Conservation (phyloP, 1,140 invertebrate genomes). For the Theocolax elegans region DNA sequence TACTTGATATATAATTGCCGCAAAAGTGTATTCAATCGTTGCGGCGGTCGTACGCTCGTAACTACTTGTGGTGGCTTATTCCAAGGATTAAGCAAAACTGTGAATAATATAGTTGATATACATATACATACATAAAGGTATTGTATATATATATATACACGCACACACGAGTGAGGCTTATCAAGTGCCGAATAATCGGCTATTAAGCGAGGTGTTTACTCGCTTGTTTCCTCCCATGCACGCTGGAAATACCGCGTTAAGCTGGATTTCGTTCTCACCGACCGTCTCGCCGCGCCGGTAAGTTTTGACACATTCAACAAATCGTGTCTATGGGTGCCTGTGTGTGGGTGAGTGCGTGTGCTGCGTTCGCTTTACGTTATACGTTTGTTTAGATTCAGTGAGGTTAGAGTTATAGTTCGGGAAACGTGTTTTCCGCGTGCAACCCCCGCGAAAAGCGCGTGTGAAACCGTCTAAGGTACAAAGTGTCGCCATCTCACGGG, state of each 20-base stretch:
- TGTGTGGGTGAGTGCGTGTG: too few species aligned
- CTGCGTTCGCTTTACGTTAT: too few species aligned
- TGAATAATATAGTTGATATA: conserved; percentile 52
- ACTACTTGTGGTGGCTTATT: conserved; percentile 1
- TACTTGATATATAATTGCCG: too few species aligned
- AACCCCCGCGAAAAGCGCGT: neutral
- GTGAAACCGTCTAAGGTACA: too few species aligned
- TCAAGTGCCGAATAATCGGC: too few species aligned
- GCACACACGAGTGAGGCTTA: too few species aligned
- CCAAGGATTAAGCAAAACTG: conserved; percentile 31
- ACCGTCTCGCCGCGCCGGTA: conserved; percentile 58
- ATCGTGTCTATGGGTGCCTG: neutral
- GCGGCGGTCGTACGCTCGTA: too few species aligned
- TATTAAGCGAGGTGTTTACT: conserved; percentile 23
- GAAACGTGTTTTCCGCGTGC: conserved; percentile 37
- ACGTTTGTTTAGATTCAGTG: too few species aligned
- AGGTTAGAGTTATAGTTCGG: conserved; percentile 10
- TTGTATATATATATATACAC: too few species aligned
- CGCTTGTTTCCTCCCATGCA: conserved; percentile 48
- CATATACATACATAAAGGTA: neutral
- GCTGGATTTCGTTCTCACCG: conserved; percentile 60
- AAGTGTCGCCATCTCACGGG: conserved; percentile 26
- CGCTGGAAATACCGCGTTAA: conserved; percentile 50
- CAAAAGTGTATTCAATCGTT: too few species aligned
- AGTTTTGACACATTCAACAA: conserved; percentile 44